These are phyloP conservation scores for Macrosoma leucophasiata DNA, from an alignment of 2,888 invertebrate species.

Conservation along the genomic window DNA sequence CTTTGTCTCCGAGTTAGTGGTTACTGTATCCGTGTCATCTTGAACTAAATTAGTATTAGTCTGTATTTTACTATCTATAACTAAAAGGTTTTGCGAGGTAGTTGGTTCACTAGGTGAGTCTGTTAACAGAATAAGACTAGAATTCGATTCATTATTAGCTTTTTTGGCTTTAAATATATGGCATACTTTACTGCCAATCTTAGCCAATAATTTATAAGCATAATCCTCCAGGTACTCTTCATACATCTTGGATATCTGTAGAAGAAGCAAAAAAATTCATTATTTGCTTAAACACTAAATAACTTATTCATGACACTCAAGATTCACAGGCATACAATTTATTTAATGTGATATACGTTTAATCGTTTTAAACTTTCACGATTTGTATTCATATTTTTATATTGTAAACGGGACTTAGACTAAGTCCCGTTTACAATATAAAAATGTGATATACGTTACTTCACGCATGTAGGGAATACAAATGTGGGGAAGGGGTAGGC, in stretches of 20 bases:
- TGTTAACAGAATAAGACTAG: conserved; percentile 17
- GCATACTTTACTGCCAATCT: conserved; percentile 48
- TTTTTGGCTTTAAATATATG: conserved; percentile 37
- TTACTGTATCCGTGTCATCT: neutral
- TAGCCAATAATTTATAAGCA: conserved; percentile 64
- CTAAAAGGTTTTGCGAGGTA: conserved; percentile 23
- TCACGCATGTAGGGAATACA: too few relatives aligned
- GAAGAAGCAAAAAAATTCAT: conserved; percentile 19
- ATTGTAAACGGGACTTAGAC: too few relatives aligned
- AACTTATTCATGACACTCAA: too few relatives aligned
- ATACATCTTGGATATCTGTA: conserved; percentile 83
- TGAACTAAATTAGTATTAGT: neutral
- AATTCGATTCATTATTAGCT: conserved; percentile 25
- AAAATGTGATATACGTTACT: neutral
- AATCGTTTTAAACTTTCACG: too few relatives aligned
- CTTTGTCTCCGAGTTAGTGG: conserved; percentile 1
- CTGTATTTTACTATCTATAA: conserved; percentile 21
- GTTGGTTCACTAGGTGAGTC: conserved; percentile 7
- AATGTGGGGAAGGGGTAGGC: too few relatives aligned
- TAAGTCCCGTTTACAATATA: too few relatives aligned
- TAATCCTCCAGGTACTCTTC: conserved; percentile 84
- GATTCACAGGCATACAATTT: too few relatives aligned
- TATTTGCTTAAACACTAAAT: neutral
- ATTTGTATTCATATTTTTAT: too few relatives aligned
- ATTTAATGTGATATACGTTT: too few relatives aligned